A percentile compares a stretch with the other conserved stretches of the same genome.
Conservation (phyloP, 2,113 vertebrate species). For the Callorhinus ursinus region DNA sequence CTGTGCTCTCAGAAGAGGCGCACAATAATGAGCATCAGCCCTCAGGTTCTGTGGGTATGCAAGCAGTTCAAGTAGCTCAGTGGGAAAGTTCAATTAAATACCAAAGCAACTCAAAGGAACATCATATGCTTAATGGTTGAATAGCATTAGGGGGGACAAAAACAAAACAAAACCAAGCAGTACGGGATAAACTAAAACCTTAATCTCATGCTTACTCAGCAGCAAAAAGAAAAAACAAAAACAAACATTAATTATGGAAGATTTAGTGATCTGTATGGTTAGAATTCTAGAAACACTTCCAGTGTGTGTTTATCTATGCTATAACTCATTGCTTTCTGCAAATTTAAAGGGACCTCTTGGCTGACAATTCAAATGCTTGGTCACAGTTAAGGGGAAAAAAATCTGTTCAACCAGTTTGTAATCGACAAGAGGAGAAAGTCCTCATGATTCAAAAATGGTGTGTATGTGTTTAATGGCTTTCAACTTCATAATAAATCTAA, state of each 20-base stretch:
- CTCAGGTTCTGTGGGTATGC: neutral
- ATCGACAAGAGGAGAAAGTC: slow-evolving; percentile 14
- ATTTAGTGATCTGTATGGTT: slow-evolving; percentile 64
- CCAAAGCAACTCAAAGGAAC: slow-evolving; percentile 56
- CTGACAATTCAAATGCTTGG: slow-evolving; percentile 60
- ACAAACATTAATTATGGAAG: slow-evolving; percentile 72
- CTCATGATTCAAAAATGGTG: slow-evolving; percentile 20
- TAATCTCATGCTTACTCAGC: slow-evolving; percentile 68
- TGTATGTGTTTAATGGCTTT: neutral
- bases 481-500: slow-evolving; percentile 14
- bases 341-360: slow-evolving; percentile 56
- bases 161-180: neutral
- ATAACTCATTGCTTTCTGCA: slow-evolving; percentile 70
- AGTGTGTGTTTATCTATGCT: slow-evolving; percentile 69
- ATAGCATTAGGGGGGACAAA: neutral
- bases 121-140: slow-evolving; percentile 31
- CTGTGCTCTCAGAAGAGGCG: neutral
- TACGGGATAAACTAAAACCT: slow-evolving; percentile 65
- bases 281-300: slow-evolving; percentile 60
- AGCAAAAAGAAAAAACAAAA: slow-evolving; percentile 65
- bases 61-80: neutral
- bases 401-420: slow-evolving; percentile 15
- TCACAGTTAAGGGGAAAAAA: slow-evolving; percentile 41
- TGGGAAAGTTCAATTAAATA: slow-evolving; percentile 48
- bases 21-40: neutral